Evolutionary conservation across 2,888 invertebrate species (phyloP).

Genomic region (Pseudolycoriella hygida): DNA sequence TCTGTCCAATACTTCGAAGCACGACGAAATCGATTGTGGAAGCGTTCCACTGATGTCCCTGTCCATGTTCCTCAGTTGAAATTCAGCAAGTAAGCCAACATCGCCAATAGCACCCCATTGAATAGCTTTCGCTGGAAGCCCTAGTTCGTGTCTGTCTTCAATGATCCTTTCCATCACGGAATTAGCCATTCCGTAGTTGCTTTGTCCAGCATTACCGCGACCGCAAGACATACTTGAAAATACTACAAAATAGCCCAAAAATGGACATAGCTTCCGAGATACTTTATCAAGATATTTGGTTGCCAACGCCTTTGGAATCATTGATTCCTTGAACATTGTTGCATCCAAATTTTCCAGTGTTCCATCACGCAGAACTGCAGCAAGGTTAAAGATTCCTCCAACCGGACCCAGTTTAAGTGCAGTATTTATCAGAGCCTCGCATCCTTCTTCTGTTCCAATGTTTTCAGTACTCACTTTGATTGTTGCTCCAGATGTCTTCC

Average conservation of each 20-base stretch:
- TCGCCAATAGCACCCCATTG: conserved; percentile 92
- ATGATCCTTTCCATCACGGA: conserved; percentile 79
- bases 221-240: conserved; percentile 88
- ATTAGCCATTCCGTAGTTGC: conserved; percentile 81
- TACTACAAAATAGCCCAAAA: conserved; percentile 58
- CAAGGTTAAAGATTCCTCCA: conserved; percentile 77
- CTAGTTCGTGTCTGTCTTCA: conserved; percentile 48
- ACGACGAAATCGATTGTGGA: conserved; percentile 71
- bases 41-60: conserved; percentile 61
- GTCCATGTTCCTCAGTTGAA: conserved; percentile 34
- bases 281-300: conserved; percentile 58
- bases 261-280: conserved; percentile 37
- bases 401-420: conserved; percentile 48
- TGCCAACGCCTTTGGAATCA: conserved; percentile 61
- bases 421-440: conserved; percentile 45
- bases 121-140: conserved; percentile 63
- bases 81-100: conserved; percentile 60
- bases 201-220: conserved; percentile 79
- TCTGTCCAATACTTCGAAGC: conserved; percentile 51
- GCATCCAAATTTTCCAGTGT: conserved; percentile 58
- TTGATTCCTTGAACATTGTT: conserved; percentile 47
- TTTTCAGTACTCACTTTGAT: conserved; percentile 51
- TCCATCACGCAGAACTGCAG: conserved; percentile 60
- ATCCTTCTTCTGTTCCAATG: conserved; percentile 50
- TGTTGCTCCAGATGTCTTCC: conserved; percentile 31